Conservation (phyloP, 2,888 invertebrate genomes). For the Heliconius erato region DNA sequence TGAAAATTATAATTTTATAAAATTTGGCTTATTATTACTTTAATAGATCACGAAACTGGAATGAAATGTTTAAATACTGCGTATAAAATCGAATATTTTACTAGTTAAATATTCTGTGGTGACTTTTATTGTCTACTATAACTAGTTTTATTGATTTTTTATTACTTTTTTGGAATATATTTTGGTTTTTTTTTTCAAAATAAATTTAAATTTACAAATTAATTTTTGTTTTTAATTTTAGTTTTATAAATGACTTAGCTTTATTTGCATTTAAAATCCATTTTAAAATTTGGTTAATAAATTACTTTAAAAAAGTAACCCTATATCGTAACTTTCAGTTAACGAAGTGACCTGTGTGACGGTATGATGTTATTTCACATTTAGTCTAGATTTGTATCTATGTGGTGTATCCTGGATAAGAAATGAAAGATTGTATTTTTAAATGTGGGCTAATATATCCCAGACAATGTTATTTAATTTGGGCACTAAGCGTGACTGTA, state of each 20-base stretch:
- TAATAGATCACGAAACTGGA: background rate
- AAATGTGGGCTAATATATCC: background rate
- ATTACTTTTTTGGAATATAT: background rate
- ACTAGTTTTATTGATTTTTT: background rate
- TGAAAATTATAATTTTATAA: background rate
- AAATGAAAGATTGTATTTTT: background rate
- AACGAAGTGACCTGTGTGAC: slow-evolving; percentile 38
- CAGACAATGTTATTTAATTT: background rate
- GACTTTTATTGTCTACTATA: background rate
- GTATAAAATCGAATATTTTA: too few relatives aligned
- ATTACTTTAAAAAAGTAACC: background rate
- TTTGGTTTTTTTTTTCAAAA: background rate
- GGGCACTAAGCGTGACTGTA: too few relatives aligned
- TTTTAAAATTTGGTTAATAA: background rate
- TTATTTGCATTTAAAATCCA: background rate
- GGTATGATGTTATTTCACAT: slow-evolving; percentile 48
- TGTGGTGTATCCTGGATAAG: background rate
- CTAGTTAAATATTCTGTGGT: background rate
- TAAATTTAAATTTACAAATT: background rate
- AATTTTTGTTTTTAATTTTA: background rate
- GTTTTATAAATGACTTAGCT: background rate
- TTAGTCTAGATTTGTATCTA: slow-evolving; percentile 13
- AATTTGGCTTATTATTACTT: background rate
- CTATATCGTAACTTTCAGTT: slow-evolving; percentile 36
- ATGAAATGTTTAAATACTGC: background rate